Evolutionary conservation across 2,888 invertebrate species (phyloP), one percentile per base, ranked within the genome.

Genomic region (Idaea dimidiata): DNA sequence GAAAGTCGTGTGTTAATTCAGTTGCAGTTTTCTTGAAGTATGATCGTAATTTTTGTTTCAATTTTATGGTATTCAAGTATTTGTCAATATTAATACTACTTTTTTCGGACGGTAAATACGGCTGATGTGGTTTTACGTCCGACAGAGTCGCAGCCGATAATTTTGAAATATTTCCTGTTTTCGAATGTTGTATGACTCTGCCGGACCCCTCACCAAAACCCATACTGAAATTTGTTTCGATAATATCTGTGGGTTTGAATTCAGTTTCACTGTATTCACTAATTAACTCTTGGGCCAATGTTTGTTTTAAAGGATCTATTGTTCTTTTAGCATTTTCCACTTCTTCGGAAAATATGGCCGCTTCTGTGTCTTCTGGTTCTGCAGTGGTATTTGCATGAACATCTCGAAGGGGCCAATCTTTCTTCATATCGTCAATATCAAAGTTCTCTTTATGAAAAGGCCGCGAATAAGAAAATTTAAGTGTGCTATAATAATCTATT

Each of bases 161-260:
- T 82, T 87, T 87, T 84, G 79, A 74, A 77, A 82, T 78, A 80
- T 79, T 83, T 83, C 76, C 80, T 74, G 82, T 80, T 83, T 81
- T 81, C 76, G 82, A 88, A 89, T 88, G 85, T 88, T 88, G 86
- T 83, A 85, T 89, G 90, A 91, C 93, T 91, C 93, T 92, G 93
- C 81, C 93, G 93, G 93, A 93, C 93, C 86, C 75, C 87, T 93
- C 93, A 93, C 93, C 93, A 93, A 93, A 93, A 93, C 93, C 93
- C 93, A 86, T 90, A 85, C 79, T 86, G 86, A 88, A 89, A 87
- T 89, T 90, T 16, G 76, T 83, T 86, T 90, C 88, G 53, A 74
- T 78, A 65, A 76, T 76, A 58, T 83, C 76, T 67, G 72, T 71
- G 58, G 72, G 71, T 60, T 70, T 65, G 59, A 75, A 76, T 64